Conservation (phyloP, 2,888 invertebrate genomes). For the Erebia epiphron region DNA sequence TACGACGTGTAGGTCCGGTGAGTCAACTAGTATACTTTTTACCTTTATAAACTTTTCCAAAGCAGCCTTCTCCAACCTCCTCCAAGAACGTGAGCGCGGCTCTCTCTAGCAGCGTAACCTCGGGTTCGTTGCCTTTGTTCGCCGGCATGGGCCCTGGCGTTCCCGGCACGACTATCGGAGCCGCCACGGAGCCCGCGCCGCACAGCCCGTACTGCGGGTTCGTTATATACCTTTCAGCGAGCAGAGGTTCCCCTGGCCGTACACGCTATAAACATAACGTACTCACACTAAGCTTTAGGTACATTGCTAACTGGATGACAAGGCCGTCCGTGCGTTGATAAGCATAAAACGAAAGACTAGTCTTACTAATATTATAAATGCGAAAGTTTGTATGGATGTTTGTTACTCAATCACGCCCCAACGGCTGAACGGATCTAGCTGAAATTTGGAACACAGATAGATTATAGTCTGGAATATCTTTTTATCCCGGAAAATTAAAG, state of each 20-base stretch:
- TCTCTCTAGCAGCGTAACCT: conserved; percentile 84
- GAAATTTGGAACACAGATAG: too few relatives aligned
- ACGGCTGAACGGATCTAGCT: too few relatives aligned
- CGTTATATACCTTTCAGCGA: conserved; percentile 88
- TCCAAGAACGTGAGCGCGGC: conserved; percentile 87
- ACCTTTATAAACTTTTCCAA: conserved; percentile 95
- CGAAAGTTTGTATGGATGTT: too few relatives aligned
- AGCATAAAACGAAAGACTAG: too few relatives aligned
- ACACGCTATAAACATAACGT: conserved; percentile 70
- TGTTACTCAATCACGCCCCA: too few relatives aligned
- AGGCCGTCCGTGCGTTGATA: too few relatives aligned
- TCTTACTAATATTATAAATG: too few relatives aligned
- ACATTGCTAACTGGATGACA: too few relatives aligned
- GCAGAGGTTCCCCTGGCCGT: conserved; percentile 84
- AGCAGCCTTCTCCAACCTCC: conserved; percentile 94
- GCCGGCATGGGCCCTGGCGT: conserved; percentile 47
- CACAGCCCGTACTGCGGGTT: conserved; percentile 89
- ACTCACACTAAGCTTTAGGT: conserved; percentile 41
- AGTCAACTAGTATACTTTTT: conserved; percentile 25
- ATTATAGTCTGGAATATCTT: too few relatives aligned
- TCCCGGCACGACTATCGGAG: conserved; percentile 43
- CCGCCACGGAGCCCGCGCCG: conserved; percentile 58
- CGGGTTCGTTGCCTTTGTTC: conserved; percentile 61
- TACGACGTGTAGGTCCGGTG: too few relatives aligned
- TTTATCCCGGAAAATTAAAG: too few relatives aligned